Evolutionary conservation across 2,797 vertebrate species (phyloP), one percentile per base, ranked within the genome.

Genomic region (Intellagama lesueurii): DNA sequence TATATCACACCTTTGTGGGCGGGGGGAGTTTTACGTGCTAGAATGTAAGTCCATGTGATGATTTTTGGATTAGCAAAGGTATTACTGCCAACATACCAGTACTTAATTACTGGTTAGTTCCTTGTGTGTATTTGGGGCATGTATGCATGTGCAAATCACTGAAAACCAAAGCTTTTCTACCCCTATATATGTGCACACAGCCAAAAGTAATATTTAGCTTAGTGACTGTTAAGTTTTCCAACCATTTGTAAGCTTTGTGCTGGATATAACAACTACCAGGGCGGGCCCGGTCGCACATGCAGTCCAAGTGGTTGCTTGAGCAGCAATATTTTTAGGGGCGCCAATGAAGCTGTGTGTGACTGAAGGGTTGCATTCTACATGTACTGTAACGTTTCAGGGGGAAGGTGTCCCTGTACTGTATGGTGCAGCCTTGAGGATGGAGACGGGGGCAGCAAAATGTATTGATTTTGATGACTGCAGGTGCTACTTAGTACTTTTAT

Each of bases 121-220:
- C 91, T 94, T 87, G 95, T 88, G 92, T 94, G 92, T 96, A 94
- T 93, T 90, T 85, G 88, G 93, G 93, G 73, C 89, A 91, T 83
- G 76, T 93, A 78, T 94, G 93, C 94, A 91, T 95, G 93, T 92
- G 92, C 92, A 95, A 95, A 94, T 94, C 89, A 91, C 89, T 92
- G 87, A 91, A 95, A 95, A 96, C 96, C 97, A 97, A 97, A 97
- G 96, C 93, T 96, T 96, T 96, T 96, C 81, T 97, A 93, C 93
- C 92, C 88, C 89, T 83, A 64, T 64, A 64, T 56, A 22, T 64
- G 16, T 64, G 87, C n/a, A 82, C 91, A 83, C 86, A 85, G 95
- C 94, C 95, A 94, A 87, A 93, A 93, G 90, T 81, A 82, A 68
- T 87, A 72, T 94, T 92, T 90, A 94, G 90, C 92, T 93, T 91